phyloP scores from a whole-genome alignment of 2,113 vertebrate species.

The Colaptes auratus region DNA sequence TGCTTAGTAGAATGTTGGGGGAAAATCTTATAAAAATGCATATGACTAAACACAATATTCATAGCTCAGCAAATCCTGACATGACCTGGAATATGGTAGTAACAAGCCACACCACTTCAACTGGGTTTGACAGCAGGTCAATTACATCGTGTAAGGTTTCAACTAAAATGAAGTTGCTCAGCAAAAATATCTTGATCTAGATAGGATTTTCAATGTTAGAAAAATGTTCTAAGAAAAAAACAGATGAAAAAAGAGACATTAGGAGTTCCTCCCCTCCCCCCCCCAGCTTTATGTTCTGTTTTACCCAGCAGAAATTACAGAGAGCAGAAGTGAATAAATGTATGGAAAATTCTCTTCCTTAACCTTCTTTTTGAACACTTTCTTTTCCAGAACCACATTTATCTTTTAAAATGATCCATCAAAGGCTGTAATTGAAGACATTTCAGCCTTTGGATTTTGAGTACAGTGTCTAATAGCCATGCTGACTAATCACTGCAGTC shows the following conservation, averaged over 20 bases:
- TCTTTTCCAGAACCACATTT: not conserved
- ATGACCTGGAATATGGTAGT: constrained; percentile 58
- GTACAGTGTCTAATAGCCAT: not conserved
- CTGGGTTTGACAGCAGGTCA: constrained; percentile 74
- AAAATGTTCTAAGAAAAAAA: constrained; percentile 57
- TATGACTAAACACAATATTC: constrained; percentile 47
- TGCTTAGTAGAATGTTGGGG: not conserved
- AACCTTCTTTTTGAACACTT: not conserved
- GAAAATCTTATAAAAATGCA: constrained; percentile 59
- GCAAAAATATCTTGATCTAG: constrained; percentile 52
- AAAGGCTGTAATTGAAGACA: not conserved
- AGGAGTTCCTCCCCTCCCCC: not conserved
- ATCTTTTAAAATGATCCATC: not conserved
- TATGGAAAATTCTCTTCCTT: not conserved
- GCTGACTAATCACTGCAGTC: not conserved
- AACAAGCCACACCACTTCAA: constrained; percentile 41
- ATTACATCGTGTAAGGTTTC: constrained; percentile 52
- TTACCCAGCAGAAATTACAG: constrained; percentile 39
- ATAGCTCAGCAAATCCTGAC: constrained; percentile 63
- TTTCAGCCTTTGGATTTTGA: not conserved
- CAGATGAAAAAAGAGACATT: constrained; percentile 42
- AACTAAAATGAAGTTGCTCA: constrained; percentile 53
- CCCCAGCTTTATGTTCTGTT: not conserved
- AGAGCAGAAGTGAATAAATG: not conserved
- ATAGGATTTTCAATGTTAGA: constrained; percentile 32